These are phyloP conservation scores for Zaprionus inermis DNA, from an alignment of 1,140 invertebrate genomes.

Conservation along the genomic window DNA sequence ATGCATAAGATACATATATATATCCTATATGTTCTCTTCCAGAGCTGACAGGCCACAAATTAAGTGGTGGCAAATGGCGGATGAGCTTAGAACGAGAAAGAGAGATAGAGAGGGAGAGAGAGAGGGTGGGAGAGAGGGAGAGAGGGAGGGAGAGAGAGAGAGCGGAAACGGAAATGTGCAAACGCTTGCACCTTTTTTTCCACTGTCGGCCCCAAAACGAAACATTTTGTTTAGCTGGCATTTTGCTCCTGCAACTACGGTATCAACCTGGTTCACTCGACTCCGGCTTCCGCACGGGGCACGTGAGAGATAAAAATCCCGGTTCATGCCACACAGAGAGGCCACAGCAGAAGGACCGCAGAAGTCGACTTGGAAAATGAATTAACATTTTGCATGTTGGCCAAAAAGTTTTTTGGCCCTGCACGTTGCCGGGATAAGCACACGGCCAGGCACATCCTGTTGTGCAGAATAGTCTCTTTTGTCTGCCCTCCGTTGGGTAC, in stretches of 20 bases:
- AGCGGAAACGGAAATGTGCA: conserved; percentile 65
- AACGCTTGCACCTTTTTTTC: conserved; percentile 51
- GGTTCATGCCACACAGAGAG: conserved; percentile 45
- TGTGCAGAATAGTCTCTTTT: conserved; percentile 38
- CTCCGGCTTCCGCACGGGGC: conserved; percentile 30
- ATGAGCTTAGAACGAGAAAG: background rate
- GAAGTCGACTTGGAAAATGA: conserved; percentile 67
- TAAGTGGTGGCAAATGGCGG: conserved; percentile 20
- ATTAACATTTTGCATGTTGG: conserved; percentile 80
- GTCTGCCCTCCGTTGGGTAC: conserved; percentile 33
- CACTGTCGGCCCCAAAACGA: too few relatives aligned
- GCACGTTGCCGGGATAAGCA: conserved; percentile 29
- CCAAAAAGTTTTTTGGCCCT: conserved; percentile 37
- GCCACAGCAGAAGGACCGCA: conserved; percentile 27
- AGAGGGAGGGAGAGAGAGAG: conserved; percentile 1
- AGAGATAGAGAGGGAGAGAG: too few relatives aligned
- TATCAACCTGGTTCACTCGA: conserved; percentile 2
- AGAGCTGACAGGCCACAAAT: conserved; percentile 35
- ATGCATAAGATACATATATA: background rate
- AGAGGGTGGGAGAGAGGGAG: too few relatives aligned
- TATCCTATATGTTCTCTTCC: conserved; percentile 15
- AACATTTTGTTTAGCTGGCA: conserved; percentile 63
- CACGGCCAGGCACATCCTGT: conserved; percentile 24
- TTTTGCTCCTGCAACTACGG: conserved; percentile 1
- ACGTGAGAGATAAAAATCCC: conserved; percentile 73